phyloP scores from a whole-genome alignment of 2,797 vertebrate genomes.

The Strix occidentalis region DNA sequence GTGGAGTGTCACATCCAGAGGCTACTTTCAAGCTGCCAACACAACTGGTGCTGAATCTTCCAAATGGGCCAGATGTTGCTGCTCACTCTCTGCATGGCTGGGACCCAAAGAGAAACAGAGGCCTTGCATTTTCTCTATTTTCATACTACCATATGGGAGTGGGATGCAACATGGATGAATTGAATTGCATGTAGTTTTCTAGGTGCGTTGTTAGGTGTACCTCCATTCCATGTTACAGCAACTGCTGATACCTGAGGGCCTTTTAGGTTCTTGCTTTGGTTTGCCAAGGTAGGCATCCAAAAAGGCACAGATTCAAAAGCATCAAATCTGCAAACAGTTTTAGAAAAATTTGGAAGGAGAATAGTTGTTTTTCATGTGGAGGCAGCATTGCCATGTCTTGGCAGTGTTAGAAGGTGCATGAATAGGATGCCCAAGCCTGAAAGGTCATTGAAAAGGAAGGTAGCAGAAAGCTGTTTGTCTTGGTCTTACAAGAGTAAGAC shows the following conservation, averaged over 20 bases:
- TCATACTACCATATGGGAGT: neutral
- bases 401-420: neutral
- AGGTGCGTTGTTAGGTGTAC: neutral
- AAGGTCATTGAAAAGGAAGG: neutral
- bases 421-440: neutral
- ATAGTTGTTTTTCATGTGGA: neutral
- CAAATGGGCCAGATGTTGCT: slow-evolving; percentile 44
- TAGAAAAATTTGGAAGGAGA: neutral
- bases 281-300: neutral
- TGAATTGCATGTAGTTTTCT: neutral
- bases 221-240: neutral
- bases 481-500: neutral
- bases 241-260: neutral
- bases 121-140: neutral
- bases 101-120: neutral
- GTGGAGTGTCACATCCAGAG: slow-evolving; percentile 14
- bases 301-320: neutral
- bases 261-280: neutral
- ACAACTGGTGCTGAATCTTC: slow-evolving; percentile 14
- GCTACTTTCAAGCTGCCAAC: slow-evolving; percentile 20
- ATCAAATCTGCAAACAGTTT: neutral
- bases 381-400: neutral
- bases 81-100: neutral
- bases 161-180: neutral
- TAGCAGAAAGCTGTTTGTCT: neutral